Evolutionary conservation across 2,888 invertebrate species (phyloP).

Genomic region (Eupithecia centaureata): DNA sequence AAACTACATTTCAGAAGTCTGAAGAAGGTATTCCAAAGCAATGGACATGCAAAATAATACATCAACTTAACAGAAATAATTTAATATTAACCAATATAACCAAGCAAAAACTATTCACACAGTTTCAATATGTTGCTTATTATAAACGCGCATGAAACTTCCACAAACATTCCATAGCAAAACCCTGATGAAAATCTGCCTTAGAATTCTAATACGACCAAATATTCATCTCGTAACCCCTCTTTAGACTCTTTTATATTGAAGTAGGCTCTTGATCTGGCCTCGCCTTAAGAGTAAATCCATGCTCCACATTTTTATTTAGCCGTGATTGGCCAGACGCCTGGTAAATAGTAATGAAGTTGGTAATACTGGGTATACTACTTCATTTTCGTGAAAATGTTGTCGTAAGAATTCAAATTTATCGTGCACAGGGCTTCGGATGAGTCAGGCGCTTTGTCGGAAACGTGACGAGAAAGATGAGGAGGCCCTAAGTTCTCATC

Average conservation of each 20-base stretch:
- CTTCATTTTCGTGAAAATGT: conserved; percentile 57
- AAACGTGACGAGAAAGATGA: conserved; percentile 69
- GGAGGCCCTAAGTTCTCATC: too few relatives aligned
- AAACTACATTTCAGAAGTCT: neutral
- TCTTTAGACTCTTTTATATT: conserved; percentile 31
- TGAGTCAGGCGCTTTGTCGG: conserved; percentile 66
- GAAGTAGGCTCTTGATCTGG: conserved; percentile 39
- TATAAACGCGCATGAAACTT: conserved; percentile 1
- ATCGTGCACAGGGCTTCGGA: conserved; percentile 56
- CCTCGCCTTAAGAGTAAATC: conserved; percentile 47
- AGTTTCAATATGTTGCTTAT: neutral
- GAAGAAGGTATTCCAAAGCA: neutral
- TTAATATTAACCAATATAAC: neutral
- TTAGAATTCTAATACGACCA: conserved; percentile 27
- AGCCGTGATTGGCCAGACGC: conserved; percentile 56
- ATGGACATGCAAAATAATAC: neutral
- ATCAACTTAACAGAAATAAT: neutral
- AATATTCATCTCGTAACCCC: conserved; percentile 31
- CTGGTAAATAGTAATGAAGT: conserved; percentile 48
- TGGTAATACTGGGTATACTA: conserved; percentile 43
- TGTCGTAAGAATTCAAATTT: conserved; percentile 70
- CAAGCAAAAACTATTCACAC: neutral
- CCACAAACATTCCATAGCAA: conserved; percentile 6
- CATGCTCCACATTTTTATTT: conserved; percentile 56
- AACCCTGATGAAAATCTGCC: conserved; percentile 9